Evolutionary conservation across 2,888 invertebrate species (phyloP).

Genomic region (Oxycera nigricornis): DNA sequence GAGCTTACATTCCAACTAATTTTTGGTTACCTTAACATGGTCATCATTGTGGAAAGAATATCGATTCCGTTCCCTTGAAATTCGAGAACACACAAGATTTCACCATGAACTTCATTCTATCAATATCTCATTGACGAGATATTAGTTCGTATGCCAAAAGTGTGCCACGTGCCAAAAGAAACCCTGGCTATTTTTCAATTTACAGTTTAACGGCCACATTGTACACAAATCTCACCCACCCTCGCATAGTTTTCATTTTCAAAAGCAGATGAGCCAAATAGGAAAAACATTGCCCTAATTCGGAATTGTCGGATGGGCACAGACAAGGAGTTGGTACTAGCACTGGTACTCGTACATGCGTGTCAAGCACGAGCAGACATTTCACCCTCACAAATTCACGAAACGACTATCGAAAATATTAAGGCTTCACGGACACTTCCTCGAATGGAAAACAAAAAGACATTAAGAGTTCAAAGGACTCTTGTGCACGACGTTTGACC

Average conservation of each 20-base stretch:
- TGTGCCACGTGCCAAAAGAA: slow-evolving; percentile 7
- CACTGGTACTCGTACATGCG: not conserved
- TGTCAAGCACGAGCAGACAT: not conserved
- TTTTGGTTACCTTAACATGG: too few relatives aligned
- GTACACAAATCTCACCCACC: slow-evolving; percentile 2
- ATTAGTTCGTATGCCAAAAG: not conserved
- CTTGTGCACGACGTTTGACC: slow-evolving; percentile 2
- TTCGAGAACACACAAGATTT: too few relatives aligned
- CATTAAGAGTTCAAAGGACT: slow-evolving; percentile 5
- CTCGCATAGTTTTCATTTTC: slow-evolving; percentile 10
- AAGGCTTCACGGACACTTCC: slow-evolving; percentile 8
- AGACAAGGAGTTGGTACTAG: not conserved
- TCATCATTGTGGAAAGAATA: too few relatives aligned
- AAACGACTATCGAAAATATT: not conserved
- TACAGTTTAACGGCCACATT: not conserved
- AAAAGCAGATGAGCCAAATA: slow-evolving; percentile 21
- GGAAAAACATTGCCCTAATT: slow-evolving; percentile 36
- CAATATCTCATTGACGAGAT: not conserved
- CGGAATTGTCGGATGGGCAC: not conserved
- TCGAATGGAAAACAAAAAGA: not conserved
- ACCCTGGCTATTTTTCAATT: not conserved
- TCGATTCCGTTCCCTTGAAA: too few relatives aligned
- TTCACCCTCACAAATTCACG: not conserved
- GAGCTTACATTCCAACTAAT: too few relatives aligned
- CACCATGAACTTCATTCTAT: too few relatives aligned